Evolutionary conservation across 2,797 vertebrate species (phyloP).

Genomic region (Aulostomus chinensis): DNA sequence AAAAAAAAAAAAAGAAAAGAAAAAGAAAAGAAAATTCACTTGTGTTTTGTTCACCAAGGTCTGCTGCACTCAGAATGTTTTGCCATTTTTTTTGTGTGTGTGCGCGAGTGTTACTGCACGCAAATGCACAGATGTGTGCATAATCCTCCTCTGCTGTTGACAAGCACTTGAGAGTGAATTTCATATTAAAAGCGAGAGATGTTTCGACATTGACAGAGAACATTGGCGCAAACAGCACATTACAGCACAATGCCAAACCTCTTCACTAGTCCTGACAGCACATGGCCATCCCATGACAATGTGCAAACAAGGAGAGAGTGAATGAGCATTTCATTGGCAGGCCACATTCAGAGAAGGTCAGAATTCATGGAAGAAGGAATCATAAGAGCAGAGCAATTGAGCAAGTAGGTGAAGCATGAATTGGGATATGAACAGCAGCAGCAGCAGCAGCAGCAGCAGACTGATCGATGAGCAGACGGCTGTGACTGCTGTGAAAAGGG

Average conservation of each 20-base stretch:
- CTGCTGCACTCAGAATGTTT: slow-evolving; percentile 43
- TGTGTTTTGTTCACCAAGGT: slow-evolving; percentile 67
- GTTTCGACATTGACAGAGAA: slow-evolving; percentile 73
- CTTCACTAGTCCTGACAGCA: slow-evolving; percentile 71
- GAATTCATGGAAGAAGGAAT: slow-evolving; percentile 65
- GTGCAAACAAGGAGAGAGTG: slow-evolving; percentile 54
- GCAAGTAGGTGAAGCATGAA: slow-evolving; percentile 54
- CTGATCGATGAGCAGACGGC: slow-evolving; percentile 63
- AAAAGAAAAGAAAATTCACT: slow-evolving; percentile 45
- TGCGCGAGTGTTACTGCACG: slow-evolving; percentile 14
- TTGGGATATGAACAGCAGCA: slow-evolving; percentile 40
- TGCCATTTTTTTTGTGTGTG: slow-evolving; percentile 35
- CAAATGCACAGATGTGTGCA: slow-evolving; percentile 29
- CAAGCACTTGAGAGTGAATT: slow-evolving; percentile 67
- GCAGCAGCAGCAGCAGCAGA: slow-evolving; percentile 41
- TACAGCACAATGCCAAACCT: slow-evolving; percentile 74
- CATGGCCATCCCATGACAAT: slow-evolving; percentile 73
- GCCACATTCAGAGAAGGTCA: slow-evolving; percentile 72
- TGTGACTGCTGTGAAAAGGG: slow-evolving; percentile 45
- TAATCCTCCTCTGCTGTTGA: slow-evolving; percentile 61
- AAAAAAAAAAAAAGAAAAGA: slow-evolving; percentile 29
- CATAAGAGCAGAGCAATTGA: slow-evolving; percentile 60
- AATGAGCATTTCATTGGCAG: slow-evolving; percentile 71
- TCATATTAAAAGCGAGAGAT: slow-evolving; percentile 66
- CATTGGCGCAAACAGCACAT: slow-evolving; percentile 74